phyloP scores from a whole-genome alignment of 2,797 vertebrate genomes.

The Synanceia verrucosa region DNA sequence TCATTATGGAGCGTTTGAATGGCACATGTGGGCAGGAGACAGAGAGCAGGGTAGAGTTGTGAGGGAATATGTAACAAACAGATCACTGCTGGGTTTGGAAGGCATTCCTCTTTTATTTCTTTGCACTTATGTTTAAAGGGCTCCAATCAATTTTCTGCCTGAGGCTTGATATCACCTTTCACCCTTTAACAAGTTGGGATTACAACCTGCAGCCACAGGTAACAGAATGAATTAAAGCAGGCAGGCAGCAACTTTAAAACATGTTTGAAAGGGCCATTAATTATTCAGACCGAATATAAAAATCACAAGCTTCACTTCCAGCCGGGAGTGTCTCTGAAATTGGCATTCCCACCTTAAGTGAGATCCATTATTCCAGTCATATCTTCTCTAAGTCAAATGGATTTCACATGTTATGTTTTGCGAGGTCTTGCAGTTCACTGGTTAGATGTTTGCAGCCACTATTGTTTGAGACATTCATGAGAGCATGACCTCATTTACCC shows the following conservation, averaged over 20 bases:
- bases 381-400: constrained; percentile 4
- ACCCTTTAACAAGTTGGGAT: constrained; percentile 43
- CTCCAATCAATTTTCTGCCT: constrained; percentile 33
- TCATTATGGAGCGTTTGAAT: constrained; percentile 15
- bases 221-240: constrained; percentile 39
- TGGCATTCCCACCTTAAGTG: constrained; percentile 22
- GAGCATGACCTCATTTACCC: constrained; percentile 53
- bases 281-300: constrained; percentile 47
- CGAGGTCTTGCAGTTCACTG: constrained; percentile 37
- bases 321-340: not conserved
- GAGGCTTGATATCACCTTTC: constrained; percentile 53
- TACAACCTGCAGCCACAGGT: constrained; percentile 32
- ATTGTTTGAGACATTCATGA: constrained; percentile 31
- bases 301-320: constrained; percentile 17
- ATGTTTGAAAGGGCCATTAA: constrained; percentile 41
- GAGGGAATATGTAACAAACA: constrained; percentile 18
- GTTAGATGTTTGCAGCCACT: constrained; percentile 23
- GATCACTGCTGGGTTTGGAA: constrained; percentile 13
- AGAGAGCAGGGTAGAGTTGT: not conserved
- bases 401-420: constrained; percentile 33
- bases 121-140: constrained; percentile 16
- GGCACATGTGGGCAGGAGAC: not conserved
- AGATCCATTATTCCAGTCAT: constrained; percentile 30
- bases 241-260: constrained; percentile 43
- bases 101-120: constrained; percentile 11